A percentile compares a stretch with the other conserved stretches of the same genome.
Conservation (phyloP, 2,888 invertebrate species). For the Corythucha ciliata region DNA sequence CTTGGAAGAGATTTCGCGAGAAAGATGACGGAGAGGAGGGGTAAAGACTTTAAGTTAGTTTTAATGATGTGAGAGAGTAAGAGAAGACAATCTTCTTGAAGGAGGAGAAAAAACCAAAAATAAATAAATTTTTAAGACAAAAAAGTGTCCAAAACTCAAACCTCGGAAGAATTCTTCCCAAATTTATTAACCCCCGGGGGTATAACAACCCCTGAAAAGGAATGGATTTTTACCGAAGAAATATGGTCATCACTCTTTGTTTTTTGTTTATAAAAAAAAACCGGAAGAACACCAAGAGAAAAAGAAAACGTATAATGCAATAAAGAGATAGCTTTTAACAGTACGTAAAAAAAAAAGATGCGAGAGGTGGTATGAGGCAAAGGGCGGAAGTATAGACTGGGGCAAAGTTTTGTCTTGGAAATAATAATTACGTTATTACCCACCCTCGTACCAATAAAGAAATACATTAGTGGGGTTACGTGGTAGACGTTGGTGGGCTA, state of each 20-base stretch:
- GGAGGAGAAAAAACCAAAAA: no score
- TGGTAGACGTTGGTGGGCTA: background rate
- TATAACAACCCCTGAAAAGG: background rate
- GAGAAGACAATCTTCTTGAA: no score
- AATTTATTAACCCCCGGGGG: slow-evolving; percentile 16
- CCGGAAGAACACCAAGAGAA: background rate
- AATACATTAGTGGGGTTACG: slow-evolving; percentile 29
- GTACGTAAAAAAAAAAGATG: slow-evolving; percentile 14
- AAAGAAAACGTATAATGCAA: background rate
- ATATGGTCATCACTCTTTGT: background rate
- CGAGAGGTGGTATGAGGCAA: slow-evolving; percentile 2
- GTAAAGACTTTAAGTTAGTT: no score
- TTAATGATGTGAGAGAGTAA: no score
- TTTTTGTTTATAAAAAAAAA: slow-evolving; percentile 1
- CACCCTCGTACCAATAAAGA: slow-evolving; percentile 24
- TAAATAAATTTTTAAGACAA: no score
- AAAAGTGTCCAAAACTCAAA: no score
- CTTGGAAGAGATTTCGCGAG: no score
- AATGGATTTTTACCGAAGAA: background rate
- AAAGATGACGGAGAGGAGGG: no score
- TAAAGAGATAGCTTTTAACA: background rate
- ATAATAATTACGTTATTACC: slow-evolving; percentile 28
- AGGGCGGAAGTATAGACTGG: no score
- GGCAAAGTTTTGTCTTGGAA: slow-evolving; percentile 25
- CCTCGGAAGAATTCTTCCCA: no score